A percentile compares a stretch with the other conserved stretches of the same genome.
Evolutionary conservation across 2,797 vertebrate species (phyloP).

Genomic region (Discoglossus pictus): DNA sequence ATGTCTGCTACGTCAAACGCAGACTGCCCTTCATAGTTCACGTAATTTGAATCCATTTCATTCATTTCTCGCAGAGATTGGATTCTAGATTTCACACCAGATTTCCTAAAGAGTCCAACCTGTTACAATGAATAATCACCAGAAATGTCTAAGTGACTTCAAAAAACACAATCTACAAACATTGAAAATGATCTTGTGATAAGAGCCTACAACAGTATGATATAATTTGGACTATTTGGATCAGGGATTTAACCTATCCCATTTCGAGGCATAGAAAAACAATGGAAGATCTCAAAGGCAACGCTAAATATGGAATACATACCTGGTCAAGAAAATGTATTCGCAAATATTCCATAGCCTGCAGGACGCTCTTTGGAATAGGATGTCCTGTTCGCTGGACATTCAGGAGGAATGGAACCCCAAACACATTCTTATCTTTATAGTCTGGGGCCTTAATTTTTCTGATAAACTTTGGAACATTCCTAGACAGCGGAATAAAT

Average conservation of each 20-base stretch:
- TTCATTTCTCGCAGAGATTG: conserved; percentile 82
- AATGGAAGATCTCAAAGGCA: no score
- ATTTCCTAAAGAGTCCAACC: conserved; percentile 88
- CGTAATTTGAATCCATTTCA: conserved; percentile 70
- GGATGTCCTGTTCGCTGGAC: conserved; percentile 76
- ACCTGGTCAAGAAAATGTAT: conserved; percentile 84
- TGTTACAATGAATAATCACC: conserved; percentile 49
- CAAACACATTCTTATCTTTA: conserved; percentile 81
- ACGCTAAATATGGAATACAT: not conserved
- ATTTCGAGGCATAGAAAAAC: no score
- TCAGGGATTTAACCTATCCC: no score
- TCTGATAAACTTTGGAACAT: conserved; percentile 76
- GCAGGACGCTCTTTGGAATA: conserved; percentile 78
- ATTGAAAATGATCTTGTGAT: no score
- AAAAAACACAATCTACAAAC: no score
- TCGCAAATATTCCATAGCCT: conserved; percentile 80
- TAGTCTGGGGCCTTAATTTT: conserved; percentile 73
- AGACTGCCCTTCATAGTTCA: conserved; percentile 78
- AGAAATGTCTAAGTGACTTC: no score
- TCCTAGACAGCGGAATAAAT: conserved; percentile 66
- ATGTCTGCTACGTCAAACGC: conserved; percentile 88
- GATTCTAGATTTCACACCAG: conserved; percentile 86
- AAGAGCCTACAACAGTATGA: no score
- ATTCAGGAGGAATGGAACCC: conserved; percentile 77
- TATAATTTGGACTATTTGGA: no score